Evolutionary conservation across 2,888 invertebrate genomes (phyloP), one percentile per base, ranked within the genome.

Genomic region (Polyommatus iphigenia): DNA sequence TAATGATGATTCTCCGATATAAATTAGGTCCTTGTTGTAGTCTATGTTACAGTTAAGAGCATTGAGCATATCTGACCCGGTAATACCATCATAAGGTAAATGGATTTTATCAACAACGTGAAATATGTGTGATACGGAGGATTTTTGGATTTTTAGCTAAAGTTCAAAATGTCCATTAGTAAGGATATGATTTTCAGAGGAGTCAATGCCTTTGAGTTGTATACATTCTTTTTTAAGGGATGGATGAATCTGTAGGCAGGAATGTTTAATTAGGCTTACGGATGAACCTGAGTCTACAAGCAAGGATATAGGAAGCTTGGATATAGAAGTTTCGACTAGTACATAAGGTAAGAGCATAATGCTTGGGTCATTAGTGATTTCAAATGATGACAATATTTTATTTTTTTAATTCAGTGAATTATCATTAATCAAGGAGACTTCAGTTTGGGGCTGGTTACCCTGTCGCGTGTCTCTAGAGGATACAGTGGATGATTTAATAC

Each of bases 261-360:
- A n/a, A 20, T 54, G 32, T 77, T 78, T 78, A 7, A 80, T 18
- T 3, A 80, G 73, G 15, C 79, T 71, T 15, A 80, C 76, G 2
- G 80, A 72, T n/a, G 78, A 78, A 5, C 78, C 80, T 20, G 78
- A 75, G 46, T 80, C 78, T n/a, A 79, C 75, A n/a, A 80, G 62
- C 13, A 80, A 71, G 29, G 67, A 36, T 57, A 78, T n/a, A 3
- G 77, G 77, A 54, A 73, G 50, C 7, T 78, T 46, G 4, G 77
- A 77, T 6, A 78, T 24, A 2, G 72, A 24, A 6, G 79, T 54
- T 41, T 72, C 36, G 50, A 50, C 50, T 2, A 50, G 50, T 13
- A 50, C 15, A 15, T 50, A 15, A 50, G 50, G 50, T 50, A 50
- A 50, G 50, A 50, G 57, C n/a, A 57, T 57, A 57, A 57, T n/a